These are phyloP conservation scores for Cossypha caffra DNA, from an alignment of 2,797 vertebrate genomes.

Conservation along the genomic window DNA sequence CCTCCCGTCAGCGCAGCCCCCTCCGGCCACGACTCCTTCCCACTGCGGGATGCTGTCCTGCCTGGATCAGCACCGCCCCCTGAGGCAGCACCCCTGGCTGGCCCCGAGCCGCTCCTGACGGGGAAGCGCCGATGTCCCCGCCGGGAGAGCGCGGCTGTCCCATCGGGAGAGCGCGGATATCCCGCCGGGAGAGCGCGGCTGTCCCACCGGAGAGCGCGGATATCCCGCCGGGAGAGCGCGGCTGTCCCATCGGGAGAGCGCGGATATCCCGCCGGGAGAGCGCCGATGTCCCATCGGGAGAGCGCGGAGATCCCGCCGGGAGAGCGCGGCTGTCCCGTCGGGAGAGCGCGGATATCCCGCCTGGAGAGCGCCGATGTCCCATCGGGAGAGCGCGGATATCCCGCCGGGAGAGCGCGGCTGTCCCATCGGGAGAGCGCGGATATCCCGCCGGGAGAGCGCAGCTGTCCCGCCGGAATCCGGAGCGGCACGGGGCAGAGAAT, in stretches of 20 bases:
- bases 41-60: fast-evolving
- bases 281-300: too few relatives aligned
- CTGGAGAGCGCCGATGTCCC: too few relatives aligned
- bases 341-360: too few relatives aligned
- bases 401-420: fast-evolving
- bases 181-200: fast-evolving
- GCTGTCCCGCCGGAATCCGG: not conserved
- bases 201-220: not conserved
- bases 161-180: too few relatives aligned
- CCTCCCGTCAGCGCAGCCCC: fast-evolving
- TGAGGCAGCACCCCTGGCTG: fast-evolving
- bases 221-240: fast-evolving
- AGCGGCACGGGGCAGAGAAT: fast-evolving
- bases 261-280: too few relatives aligned
- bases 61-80: fast-evolving
- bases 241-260: not conserved
- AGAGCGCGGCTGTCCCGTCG: not conserved
- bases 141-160: too few relatives aligned
- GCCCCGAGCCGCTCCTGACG: fast-evolving
- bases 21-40: not conserved
- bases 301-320: fast-evolving
- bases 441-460: fast-evolving
- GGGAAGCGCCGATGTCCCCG: too few relatives aligned
- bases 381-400: too few relatives aligned
- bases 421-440: not conserved